Conservation (phyloP, 2,888 invertebrate species). For the Thyatira batis region DNA sequence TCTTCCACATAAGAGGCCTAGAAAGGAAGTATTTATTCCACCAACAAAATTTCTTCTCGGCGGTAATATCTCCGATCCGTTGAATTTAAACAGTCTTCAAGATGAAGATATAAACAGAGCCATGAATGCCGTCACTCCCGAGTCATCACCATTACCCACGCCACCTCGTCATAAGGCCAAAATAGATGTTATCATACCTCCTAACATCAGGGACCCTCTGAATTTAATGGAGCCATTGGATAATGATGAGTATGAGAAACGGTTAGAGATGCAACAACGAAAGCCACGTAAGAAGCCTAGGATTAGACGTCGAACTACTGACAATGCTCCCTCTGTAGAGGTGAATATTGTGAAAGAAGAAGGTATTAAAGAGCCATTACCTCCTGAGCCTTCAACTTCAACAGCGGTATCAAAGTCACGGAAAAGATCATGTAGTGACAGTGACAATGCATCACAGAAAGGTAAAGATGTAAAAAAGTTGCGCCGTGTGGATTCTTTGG, state of each 20-base stretch:
- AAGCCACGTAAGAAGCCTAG: conserved; percentile 87
- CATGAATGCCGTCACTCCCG: conserved; percentile 95
- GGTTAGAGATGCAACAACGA: conserved; percentile 86
- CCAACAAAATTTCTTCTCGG: conserved; percentile 97
- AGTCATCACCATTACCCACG: conserved; percentile 94
- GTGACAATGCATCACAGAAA: conserved; percentile 80
- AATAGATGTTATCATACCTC: conserved; percentile 95
- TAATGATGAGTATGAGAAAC: conserved; percentile 91
- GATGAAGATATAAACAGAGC: conserved; percentile 89
- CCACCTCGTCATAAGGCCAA: conserved; percentile 90
- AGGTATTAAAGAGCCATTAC: conserved; percentile 63
- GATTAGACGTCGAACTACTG: conserved; percentile 73
- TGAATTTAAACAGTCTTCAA: conserved; percentile 95
- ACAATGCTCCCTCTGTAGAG: conserved; percentile 63
- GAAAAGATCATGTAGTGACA: conserved; percentile 81
- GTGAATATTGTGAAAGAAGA: conserved; percentile 50
- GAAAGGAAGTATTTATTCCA: conserved; percentile 89
- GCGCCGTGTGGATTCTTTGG: conserved; percentile 88
- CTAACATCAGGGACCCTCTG: conserved; percentile 95
- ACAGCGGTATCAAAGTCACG: conserved; percentile 49
- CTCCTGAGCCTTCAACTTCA: conserved; percentile 67
- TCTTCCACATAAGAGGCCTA: conserved; percentile 87
- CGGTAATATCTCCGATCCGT: conserved; percentile 96
- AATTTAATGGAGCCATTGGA: conserved; percentile 91
- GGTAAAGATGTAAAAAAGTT: conserved; percentile 80